Conservation (phyloP, 2,888 invertebrate genomes). For the Diaphora mendica region DNA sequence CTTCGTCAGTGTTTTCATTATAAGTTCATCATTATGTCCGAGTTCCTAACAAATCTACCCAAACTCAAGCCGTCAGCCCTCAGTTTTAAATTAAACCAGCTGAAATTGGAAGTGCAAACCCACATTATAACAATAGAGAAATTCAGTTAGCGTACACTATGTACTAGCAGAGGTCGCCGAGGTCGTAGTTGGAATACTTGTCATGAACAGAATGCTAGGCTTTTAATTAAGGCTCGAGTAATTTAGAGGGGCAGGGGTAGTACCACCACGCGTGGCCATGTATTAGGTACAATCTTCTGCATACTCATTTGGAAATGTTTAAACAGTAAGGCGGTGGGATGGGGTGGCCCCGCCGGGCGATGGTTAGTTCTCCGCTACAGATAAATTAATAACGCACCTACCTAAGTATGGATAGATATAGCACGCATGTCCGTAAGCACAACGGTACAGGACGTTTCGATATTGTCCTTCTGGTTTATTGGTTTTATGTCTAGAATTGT, state of each 20-base stretch:
- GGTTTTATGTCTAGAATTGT: background rate
- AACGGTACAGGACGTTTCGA: constrained; percentile 61
- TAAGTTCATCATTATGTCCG: constrained; percentile 11
- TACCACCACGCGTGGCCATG: constrained; percentile 73
- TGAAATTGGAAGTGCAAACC: constrained; percentile 49
- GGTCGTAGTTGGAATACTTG: constrained; percentile 80
- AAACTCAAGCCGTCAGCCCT: constrained; percentile 16
- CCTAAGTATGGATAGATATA: constrained; percentile 72
- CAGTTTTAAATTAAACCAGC: constrained; percentile 42
- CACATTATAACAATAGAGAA: constrained; percentile 57
- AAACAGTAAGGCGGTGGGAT: constrained; percentile 71
- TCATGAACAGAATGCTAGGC: constrained; percentile 84
- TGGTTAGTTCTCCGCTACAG: constrained; percentile 85
- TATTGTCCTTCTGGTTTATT: constrained; percentile 26
- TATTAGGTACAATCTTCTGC: constrained; percentile 82
- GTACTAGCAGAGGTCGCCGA: constrained; percentile 65
- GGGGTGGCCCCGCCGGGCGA: constrained; percentile 62
- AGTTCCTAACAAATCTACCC: constrained; percentile 13
- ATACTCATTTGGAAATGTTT: constrained; percentile 86
- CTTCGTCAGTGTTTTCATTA: constrained; percentile 7
- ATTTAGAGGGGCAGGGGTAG: constrained; percentile 78
- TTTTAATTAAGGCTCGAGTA: constrained; percentile 85
- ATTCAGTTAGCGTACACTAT: constrained; percentile 69
- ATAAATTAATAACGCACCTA: constrained; percentile 84
- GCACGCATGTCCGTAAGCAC: constrained; percentile 78